These are phyloP conservation scores for Enteromius viviparus DNA, from an alignment of 2,797 vertebrate genomes.

Conservation along the genomic window DNA sequence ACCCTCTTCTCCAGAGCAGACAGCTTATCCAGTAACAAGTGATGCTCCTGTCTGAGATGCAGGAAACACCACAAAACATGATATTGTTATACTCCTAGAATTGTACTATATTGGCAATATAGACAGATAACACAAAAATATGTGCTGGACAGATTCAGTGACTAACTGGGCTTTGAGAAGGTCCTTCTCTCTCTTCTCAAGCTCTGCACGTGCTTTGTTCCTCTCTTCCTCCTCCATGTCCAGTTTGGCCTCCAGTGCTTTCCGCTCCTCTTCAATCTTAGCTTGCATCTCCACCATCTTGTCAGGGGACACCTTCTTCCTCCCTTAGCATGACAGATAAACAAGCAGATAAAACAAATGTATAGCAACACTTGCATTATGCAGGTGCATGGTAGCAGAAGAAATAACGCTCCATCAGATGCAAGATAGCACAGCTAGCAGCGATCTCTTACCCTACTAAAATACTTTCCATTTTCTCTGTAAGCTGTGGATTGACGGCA, in stretches of 20 bases:
- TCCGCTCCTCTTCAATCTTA: constrained; percentile 97
- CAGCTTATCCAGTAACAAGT: constrained; percentile 91
- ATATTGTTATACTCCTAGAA: not conserved
- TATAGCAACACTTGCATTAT: not conserved
- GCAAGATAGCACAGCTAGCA: not conserved
- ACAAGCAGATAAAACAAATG: not conserved
- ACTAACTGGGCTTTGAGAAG: constrained; percentile 98
- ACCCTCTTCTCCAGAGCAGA: constrained; percentile 96
- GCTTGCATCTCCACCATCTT: constrained; percentile 99
- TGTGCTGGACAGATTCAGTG: not conserved
- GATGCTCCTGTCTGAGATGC: constrained; percentile 90
- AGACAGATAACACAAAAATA: not conserved
- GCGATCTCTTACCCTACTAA: not conserved
- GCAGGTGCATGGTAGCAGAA: not conserved
- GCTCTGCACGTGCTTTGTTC: constrained; percentile 95
- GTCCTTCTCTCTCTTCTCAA: constrained; percentile 97
- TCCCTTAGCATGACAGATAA: constrained; percentile 74
- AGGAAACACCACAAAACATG: not conserved
- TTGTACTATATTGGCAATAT: not conserved
- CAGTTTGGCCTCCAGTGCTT: constrained; percentile 94
- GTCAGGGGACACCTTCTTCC: constrained; percentile 96
- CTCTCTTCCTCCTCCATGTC: constrained; percentile 99
- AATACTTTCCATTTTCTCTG: not conserved
- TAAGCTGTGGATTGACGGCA: too few species aligned
- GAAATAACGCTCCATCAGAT: not conserved